Base-by-base conservation (phyloP, 2,797 vertebrate genomes). In the Decapterus maruadsi region DNA sequence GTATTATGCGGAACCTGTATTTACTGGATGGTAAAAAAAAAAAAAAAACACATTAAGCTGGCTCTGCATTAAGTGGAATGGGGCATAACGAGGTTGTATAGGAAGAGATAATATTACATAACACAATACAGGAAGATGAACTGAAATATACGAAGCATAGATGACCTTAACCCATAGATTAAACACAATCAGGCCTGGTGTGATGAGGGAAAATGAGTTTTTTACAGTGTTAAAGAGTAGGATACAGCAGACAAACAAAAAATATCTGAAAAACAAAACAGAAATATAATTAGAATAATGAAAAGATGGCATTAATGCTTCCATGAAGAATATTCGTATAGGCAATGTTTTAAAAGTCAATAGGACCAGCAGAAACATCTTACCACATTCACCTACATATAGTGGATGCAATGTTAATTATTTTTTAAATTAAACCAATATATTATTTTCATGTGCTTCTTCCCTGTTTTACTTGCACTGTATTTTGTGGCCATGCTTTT, bases 1-100 rank as follows among this genome's bases (percentile, higher is more conserved):
- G 62, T 29, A 87, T 86, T 78, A 89, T 77, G 43, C 63, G 69
- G 67, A 87, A 82, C 69, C 63, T 74, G 63, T 78, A 68, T 79
- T 88, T 85, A 80, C 34, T 54, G 51, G 70, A 82, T 74, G 42
- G 45, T 13, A 65, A 56, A 72, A 85, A 81, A n/a, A n/a, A n/a
- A n/a, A n/a, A n/a, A n/a, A n/a, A 26, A 26, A 26, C 17, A 56
- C 40, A 54, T 14, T 8, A 61, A 65, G 36, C 14, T 19, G 38
- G 43, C 68, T 72, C 29, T 31, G 38, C 42, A 55, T 46, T 13
- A 62, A 34, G 38, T 63, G 65, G 62, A 68, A 62, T 19, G 38
- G 4, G 53, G 13, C 43, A n/a, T 31, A 78, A 67, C 13, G 9
- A 53, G 31, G 61, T 14, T 29, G 13, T 20, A 36, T 54, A n/a